These are phyloP conservation scores for Eristalis arbustorum DNA, from an alignment of 2,888 invertebrate genomes.

Conservation along the genomic window DNA sequence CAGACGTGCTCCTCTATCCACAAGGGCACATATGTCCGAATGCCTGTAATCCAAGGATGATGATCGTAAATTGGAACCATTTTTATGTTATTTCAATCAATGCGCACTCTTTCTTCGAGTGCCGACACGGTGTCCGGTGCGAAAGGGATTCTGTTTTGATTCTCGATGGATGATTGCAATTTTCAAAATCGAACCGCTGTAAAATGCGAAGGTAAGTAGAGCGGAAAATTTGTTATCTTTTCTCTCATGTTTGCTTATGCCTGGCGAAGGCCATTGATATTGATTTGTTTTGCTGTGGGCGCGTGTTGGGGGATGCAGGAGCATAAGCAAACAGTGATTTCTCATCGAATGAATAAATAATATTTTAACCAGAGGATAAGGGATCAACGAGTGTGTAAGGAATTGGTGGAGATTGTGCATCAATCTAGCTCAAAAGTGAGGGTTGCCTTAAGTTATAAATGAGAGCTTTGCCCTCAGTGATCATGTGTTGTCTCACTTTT, in stretches of 20 bases:
- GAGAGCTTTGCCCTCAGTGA: too few relatives aligned
- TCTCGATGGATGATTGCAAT: slow-evolving; percentile 39
- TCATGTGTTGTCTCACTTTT: too few relatives aligned
- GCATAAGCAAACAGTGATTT: not conserved
- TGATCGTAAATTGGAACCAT: slow-evolving; percentile 51
- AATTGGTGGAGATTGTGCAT: too few relatives aligned
- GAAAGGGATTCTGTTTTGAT: slow-evolving; percentile 23
- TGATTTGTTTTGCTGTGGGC: not conserved
- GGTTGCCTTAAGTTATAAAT: too few relatives aligned
- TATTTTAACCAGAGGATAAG: not conserved
- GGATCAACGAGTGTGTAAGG: not conserved
- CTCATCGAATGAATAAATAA: not conserved
- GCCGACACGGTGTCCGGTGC: not conserved
- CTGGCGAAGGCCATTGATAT: not conserved
- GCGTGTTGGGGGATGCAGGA: not conserved
- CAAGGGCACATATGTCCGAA: slow-evolving; percentile 41
- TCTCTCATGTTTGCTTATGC: slow-evolving; percentile 2
- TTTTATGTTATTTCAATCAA: slow-evolving; percentile 50
- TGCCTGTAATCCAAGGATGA: slow-evolving; percentile 42
- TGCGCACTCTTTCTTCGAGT: not conserved
- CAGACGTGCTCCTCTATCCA: not conserved
- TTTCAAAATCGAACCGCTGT: slow-evolving; percentile 23
- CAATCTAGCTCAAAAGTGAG: too few relatives aligned
- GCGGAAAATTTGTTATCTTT: slow-evolving; percentile 24
- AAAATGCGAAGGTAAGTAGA: slow-evolving; percentile 5